A percentile compares a stretch with the other conserved stretches of the same genome.
These are phyloP conservation scores for Ispidina picta DNA, from an alignment of 2,797 vertebrate genomes.

Conservation along the genomic window DNA sequence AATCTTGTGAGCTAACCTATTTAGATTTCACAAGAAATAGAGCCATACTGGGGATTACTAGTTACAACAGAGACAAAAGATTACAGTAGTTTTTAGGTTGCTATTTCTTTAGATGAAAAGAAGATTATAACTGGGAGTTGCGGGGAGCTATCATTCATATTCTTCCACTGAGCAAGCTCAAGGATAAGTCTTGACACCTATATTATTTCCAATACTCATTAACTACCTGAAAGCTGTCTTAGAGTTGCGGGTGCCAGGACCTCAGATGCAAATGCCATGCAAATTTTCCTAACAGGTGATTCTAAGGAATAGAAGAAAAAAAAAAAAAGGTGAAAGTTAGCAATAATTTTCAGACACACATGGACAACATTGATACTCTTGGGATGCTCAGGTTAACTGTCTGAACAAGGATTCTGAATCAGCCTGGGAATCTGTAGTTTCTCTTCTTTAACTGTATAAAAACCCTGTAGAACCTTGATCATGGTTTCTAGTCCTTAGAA, in stretches of 20 bases:
- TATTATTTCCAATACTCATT: neutral
- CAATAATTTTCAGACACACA: neutral
- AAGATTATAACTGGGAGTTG: neutral
- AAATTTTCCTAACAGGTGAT: neutral
- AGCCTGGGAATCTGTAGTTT: neutral
- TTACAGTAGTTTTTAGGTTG: neutral
- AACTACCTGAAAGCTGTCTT: neutral
- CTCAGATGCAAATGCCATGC: neutral
- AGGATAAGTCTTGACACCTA: neutral
- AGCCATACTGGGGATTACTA: neutral
- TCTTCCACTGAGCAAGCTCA: neutral
- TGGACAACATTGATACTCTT: neutral
- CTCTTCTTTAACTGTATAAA: neutral
- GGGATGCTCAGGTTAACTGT: neutral
- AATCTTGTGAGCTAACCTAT: neutral
- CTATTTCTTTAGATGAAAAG: neutral
- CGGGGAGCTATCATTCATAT: neutral
- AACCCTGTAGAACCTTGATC: neutral
- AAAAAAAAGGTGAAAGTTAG: neutral
- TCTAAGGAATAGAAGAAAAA: neutral
- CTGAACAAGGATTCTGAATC: neutral
- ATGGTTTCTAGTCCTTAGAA: neutral
- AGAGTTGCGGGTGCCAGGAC: neutral
- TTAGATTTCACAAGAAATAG: neutral
- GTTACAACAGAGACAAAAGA: neutral